Conservation (phyloP, 2,888 invertebrate genomes). For the Eupeodes latifasciatus region DNA sequence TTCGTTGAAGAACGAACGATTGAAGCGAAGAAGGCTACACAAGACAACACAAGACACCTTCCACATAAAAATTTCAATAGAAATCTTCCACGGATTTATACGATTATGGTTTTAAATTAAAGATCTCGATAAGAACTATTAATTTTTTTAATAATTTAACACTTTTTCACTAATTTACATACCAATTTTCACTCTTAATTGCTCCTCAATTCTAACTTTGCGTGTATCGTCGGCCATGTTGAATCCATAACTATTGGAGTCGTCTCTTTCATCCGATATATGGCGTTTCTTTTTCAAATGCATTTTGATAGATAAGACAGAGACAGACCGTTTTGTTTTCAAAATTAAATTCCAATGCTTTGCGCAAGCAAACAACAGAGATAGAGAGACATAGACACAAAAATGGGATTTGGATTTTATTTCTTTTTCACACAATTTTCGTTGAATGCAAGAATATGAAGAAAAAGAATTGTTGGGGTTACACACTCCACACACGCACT, state of each 20-base stretch:
- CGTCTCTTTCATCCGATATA: constrained; percentile 80
- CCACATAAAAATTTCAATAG: constrained; percentile 48
- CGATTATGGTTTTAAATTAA: constrained; percentile 46
- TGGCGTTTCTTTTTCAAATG: constrained; percentile 82
- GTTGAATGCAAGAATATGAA: constrained; percentile 54
- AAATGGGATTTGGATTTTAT: constrained; percentile 34
- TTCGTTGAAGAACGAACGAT: not conserved
- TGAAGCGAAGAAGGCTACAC: not conserved
- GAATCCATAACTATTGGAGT: constrained; percentile 89
- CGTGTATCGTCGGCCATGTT: constrained; percentile 96
- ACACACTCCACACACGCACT: constrained; percentile 59
- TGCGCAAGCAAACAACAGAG: constrained; percentile 76
- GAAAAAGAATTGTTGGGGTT: constrained; percentile 39
- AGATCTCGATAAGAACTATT: constrained; percentile 29
- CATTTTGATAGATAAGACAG: constrained; percentile 78
- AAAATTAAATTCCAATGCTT: constrained; percentile 30
- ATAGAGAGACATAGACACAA: constrained; percentile 64
- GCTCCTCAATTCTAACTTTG: constrained; percentile 95
- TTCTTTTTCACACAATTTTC: constrained; percentile 51
- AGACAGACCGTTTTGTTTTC: constrained; percentile 54
- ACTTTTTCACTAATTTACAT: constrained; percentile 84
- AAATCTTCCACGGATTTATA: constrained; percentile 23
- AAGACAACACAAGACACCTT: constrained; percentile 50
- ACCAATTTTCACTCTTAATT: constrained; percentile 97
- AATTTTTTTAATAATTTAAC: constrained; percentile 41